Evolutionary conservation across 2,113 vertebrate species (phyloP).

Genomic region (Rhinogobius similis): DNA sequence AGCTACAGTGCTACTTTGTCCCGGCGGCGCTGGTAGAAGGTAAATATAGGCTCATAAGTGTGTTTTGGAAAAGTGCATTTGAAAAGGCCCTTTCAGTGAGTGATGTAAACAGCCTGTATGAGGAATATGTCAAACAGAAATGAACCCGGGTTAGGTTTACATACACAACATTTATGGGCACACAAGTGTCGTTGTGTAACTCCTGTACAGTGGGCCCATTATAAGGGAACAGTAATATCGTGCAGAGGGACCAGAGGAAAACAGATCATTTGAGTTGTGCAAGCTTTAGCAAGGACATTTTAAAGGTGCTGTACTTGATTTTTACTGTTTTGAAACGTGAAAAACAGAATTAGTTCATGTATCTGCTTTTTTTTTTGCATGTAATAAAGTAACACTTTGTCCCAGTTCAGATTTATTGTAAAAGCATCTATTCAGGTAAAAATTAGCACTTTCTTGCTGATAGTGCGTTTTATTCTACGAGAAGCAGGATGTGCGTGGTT

Average conservation of each 20-base stretch:
- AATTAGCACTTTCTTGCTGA: no score
- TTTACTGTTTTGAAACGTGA: no score
- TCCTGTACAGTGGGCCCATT: neutral
- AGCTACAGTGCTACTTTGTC: neutral
- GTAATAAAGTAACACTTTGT: no score
- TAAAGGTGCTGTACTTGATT: no score
- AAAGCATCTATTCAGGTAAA: no score
- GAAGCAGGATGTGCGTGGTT: no score
- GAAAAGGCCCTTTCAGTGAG: conserved; percentile 2
- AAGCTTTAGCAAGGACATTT: neutral
- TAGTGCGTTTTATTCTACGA: no score
- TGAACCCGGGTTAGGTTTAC: conserved; percentile 3
- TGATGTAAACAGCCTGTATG: conserved; percentile 2
- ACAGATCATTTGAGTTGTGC: neutral
- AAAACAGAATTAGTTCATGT: no score
- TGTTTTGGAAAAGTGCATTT: conserved; percentile 6
- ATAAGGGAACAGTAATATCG: neutral
- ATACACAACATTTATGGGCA: neutral
- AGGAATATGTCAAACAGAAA: neutral
- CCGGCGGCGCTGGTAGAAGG: neutral
- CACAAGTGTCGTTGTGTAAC: neutral
- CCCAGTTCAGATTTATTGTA: no score
- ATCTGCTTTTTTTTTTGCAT: no score
- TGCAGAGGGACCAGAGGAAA: neutral
- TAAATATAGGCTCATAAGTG: neutral